These are phyloP conservation scores for Hyperopisus bebe DNA, from an alignment of 2,113 vertebrate genomes.

Conservation along the genomic window DNA sequence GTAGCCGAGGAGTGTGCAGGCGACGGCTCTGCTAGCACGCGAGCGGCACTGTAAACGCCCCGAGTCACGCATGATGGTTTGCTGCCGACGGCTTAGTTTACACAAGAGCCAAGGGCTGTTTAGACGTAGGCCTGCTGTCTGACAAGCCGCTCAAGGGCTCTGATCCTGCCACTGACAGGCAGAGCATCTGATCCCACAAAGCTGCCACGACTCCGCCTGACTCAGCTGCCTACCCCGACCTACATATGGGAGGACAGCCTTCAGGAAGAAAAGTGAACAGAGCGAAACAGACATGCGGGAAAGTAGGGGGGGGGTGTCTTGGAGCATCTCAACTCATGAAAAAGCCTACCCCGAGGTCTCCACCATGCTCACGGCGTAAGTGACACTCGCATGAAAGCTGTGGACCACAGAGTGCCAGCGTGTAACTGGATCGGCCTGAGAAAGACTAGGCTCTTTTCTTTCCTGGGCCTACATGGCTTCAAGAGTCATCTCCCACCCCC, in stretches of 20 bases:
- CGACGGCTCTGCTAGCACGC: background rate
- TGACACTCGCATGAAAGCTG: background rate
- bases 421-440: constrained; percentile 23
- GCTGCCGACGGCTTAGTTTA: background rate
- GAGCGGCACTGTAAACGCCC: background rate
- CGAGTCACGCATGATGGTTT: background rate
- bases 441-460: constrained; percentile 7
- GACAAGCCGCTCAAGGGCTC: background rate
- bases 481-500: background rate
- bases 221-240: background rate
- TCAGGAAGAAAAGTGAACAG: background rate
- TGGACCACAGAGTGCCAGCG: background rate
- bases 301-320: background rate
- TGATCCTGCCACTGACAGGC: background rate
- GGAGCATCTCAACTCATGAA: background rate
- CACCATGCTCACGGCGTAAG: background rate
- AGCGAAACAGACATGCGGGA: background rate
- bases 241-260: background rate
- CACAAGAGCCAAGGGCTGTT: background rate
- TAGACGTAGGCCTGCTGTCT: background rate
- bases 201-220: background rate
- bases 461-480: background rate
- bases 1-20: background rate
- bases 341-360: background rate
- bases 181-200: background rate